Evolutionary conservation across 1,140 invertebrate genomes (phyloP), one percentile per base, ranked within the genome.

Genomic region (Lepidurus couesii): DNA sequence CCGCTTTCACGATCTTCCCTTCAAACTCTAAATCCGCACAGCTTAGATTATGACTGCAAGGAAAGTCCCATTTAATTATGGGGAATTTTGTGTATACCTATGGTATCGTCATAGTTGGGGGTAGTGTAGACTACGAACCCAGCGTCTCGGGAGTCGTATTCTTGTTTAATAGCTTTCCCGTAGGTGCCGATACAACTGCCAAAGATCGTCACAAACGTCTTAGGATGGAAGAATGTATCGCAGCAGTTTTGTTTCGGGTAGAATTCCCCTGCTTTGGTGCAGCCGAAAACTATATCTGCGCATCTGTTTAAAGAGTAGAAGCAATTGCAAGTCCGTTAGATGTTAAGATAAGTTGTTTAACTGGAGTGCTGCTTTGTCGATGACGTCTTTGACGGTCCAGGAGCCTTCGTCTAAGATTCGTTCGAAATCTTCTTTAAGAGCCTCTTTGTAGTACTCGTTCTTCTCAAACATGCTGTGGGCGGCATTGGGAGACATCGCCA

Each of bases 211-310:
- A 65, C 53, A 4, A n/a, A 0, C 5, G 53, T 21, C 1, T 16
- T 9, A n/a, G 8, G 13, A 21, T 65, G n/a, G n/a, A 65, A 65
- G 21, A 79, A 74, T 16, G 47, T 74, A 5, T 79, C 42, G n/a
- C 78, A 79, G 34, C 78, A 79, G 13, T 43, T 16, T 21, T 43
- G 7, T n/a, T 44, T 74, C 5, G 44, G 44, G 78, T 75, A 79
- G 16, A n/a, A 26, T 7, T 34, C 21, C 3, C 42, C 44, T 24
- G 43, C 44, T 16, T 44, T 26, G 5, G 21, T 75, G 11, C 78
- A 79, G 7, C 73, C 73, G 13, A 75, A 9, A 24, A 79, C 44
- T 16, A 79, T 74, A 42, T 42, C 73, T 44, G 26, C 26, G 44
- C 78, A 79, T 45, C 78, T 79, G 53, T 47, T 47, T 47, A 47